These are phyloP conservation scores for Hucho hucho DNA, from an alignment of 2,113 vertebrate species.

Conservation along the genomic window DNA sequence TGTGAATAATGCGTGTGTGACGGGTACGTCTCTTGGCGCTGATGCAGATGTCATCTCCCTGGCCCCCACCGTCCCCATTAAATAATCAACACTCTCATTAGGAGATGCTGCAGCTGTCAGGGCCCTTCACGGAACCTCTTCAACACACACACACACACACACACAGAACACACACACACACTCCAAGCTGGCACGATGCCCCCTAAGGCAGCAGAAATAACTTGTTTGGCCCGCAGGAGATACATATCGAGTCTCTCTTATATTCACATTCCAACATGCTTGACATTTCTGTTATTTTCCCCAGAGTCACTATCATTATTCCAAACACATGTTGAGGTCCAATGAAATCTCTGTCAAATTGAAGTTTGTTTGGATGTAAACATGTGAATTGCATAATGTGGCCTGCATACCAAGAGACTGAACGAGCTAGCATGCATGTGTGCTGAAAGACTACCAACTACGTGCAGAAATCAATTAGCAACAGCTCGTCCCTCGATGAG, in stretches of 20 bases:
- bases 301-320: slow-evolving; percentile 37
- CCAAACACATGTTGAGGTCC: slow-evolving; percentile 41
- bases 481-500: not conserved
- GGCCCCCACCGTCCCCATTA: slow-evolving; percentile 19
- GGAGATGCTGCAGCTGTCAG: not conserved
- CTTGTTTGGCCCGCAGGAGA: slow-evolving; percentile 17
- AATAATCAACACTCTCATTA: slow-evolving; percentile 22
- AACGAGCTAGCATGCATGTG: no score
- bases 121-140: slow-evolving; percentile 1
- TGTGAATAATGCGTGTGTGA: not conserved
- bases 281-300: slow-evolving; percentile 43
- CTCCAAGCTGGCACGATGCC: slow-evolving; percentile 27
- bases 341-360: slow-evolving; percentile 34
- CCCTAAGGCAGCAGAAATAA: slow-evolving; percentile 28
- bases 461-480: slow-evolving; percentile 14
- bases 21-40: slow-evolving; percentile 2
- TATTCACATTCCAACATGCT: slow-evolving; percentile 32
- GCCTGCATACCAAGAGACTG: no score
- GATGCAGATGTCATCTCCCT: slow-evolving; percentile 12
- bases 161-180: slow-evolving; percentile 10
- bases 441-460: not conserved
- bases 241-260: slow-evolving; percentile 25
- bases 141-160: not conserved
- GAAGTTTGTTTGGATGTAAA: slow-evolving; percentile 1
- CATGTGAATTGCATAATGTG: not conserved